These are phyloP conservation scores for Antheraea assamensis DNA, from an alignment of 2,888 invertebrate genomes.

Conservation along the genomic window DNA sequence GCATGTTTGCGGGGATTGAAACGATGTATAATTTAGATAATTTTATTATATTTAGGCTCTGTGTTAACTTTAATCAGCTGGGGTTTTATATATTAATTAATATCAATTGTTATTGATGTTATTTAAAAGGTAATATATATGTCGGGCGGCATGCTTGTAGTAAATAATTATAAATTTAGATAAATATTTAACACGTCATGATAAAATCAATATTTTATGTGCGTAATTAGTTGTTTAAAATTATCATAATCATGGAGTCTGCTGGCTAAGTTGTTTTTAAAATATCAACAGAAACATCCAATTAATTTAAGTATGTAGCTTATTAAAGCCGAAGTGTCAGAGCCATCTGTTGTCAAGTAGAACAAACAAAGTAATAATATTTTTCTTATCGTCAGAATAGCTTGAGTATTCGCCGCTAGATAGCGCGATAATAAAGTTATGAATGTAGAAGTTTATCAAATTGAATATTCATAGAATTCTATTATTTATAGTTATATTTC, in stretches of 20 bases:
- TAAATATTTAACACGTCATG: background rate
- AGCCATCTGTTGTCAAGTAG: constrained; percentile 52
- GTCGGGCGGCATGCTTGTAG: background rate
- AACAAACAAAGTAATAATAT: background rate
- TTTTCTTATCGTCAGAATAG: constrained; percentile 16
- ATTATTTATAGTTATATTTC: too few relatives aligned
- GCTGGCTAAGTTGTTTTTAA: background rate
- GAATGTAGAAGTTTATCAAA: background rate
- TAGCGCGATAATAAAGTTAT: constrained; percentile 35
- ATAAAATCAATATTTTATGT: background rate
- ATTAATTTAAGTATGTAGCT: background rate
- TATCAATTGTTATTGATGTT: background rate
- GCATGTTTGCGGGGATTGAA: too few relatives aligned
- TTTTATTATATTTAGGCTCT: too few relatives aligned
- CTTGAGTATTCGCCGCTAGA: constrained; percentile 37
- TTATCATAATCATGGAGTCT: background rate
- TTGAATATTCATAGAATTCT: background rate
- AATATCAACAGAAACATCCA: background rate
- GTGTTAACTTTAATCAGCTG: too few relatives aligned
- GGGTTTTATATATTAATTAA: too few relatives aligned
- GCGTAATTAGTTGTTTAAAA: background rate
- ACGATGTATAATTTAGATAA: too few relatives aligned
- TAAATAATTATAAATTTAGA: background rate
- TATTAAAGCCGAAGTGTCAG: background rate
- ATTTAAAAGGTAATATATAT: background rate